phyloP scores from a whole-genome alignment of 1,140 invertebrate species.

The Atta cephalotes region DNA sequence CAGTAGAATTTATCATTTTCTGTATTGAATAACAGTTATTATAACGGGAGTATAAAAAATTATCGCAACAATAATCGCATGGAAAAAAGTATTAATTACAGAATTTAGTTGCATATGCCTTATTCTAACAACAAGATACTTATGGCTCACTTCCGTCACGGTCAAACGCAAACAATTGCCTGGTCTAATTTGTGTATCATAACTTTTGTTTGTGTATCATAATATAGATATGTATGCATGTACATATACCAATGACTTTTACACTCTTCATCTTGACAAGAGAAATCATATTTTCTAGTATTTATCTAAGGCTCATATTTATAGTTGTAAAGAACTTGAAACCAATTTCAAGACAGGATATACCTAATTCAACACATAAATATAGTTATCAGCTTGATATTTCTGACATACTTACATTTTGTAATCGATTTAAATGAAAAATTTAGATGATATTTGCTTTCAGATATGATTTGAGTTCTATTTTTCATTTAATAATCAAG shows the following conservation, averaged over 20 bases:
- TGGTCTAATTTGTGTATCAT: slow-evolving; percentile 45
- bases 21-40: neutral
- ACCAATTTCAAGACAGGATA: neutral
- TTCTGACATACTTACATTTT: neutral
- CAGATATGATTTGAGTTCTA: neutral
- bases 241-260: slow-evolving; percentile 40
- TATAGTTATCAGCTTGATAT: slow-evolving; percentile 18
- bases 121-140: slow-evolving; percentile 47
- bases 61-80: neutral
- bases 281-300: slow-evolving; percentile 49
- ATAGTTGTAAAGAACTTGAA: neutral
- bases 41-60: neutral
- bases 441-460: slow-evolving; percentile 2
- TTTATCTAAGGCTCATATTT: slow-evolving; percentile 11
- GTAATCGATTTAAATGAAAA: neutral
- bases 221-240: slow-evolving; percentile 1
- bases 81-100: neutral
- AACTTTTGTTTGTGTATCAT: slow-evolving; percentile 38
- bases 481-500: neutral
- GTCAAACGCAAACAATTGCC: slow-evolving; percentile 66
- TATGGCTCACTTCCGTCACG: slow-evolving; percentile 64
- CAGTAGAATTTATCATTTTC: slow-evolving; percentile 11
- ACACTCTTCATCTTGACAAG: slow-evolving; percentile 48
- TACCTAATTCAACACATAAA: neutral
- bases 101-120: slow-evolving; percentile 1